Base-by-base conservation (phyloP, 2,888 invertebrate genomes). In the Papilio elwesi region DNA sequence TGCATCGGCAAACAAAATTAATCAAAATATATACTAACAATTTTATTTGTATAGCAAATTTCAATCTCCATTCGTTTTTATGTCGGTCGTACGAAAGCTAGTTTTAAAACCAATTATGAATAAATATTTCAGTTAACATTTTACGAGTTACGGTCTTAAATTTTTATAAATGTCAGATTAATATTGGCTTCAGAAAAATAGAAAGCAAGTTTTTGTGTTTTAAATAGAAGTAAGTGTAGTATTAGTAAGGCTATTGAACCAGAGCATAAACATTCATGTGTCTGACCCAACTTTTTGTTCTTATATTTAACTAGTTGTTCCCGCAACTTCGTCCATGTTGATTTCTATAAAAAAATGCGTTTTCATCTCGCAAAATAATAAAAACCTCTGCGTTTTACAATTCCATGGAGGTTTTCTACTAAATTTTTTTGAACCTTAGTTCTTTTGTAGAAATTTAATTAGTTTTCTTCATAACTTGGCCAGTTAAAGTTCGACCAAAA, bases 1-100 rank as follows among this genome's bases (percentile, higher is more conserved):
- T 63, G 53, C 52, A 52, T 59, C 55, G 36, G 48, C 55, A 70
- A 64, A 70, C 52, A 65, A 43, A 13, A 68, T 68, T 65, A 55
- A 70, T 70, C 62, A 66, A 51, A 67, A 52, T 67, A 57, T 65
- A 57, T 15, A 48, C 65, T 49, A 16, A 65, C 9, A 11, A 15
- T 51, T 64, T 64, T 55, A 55, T 55, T 64, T 62, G 4, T 62
- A 62, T 15, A 36, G 47, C 63, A 52, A 12, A 47, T 52, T 26
- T 43, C 43, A 43, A 43, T 43, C 43, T 43, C 6, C 7, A 7
- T 43, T 43, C 6, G 6, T 43, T 43, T 26, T 43, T 9, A 43
- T 9, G 43, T 9, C 8, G 8, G 43, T 9, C 43, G 43, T 6
- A 5, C 9, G 8, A 43, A 43, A 43, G 7, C 43, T 43, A 43